A percentile compares a stretch with the other conserved stretches of the same genome.
phyloP scores from a whole-genome alignment of 2,113 vertebrate genomes.

The Ellobius talpinus region DNA sequence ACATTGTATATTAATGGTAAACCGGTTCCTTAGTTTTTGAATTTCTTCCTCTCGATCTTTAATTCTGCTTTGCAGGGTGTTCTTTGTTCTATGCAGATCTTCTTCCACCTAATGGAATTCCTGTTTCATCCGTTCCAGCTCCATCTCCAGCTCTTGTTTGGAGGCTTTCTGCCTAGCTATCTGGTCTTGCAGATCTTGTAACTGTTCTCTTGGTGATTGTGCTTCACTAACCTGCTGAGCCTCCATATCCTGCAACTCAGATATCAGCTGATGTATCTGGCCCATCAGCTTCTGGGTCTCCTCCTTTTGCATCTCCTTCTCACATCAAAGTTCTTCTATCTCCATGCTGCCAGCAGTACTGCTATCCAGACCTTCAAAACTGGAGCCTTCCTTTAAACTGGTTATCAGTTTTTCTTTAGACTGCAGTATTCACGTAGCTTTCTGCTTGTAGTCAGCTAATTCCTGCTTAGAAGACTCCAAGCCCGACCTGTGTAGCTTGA shows the following conservation, averaged over 20 bases:
- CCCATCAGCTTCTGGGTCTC: conserved; percentile 95
- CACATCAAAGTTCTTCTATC: conserved; percentile 95
- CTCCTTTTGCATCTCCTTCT: conserved; percentile 94
- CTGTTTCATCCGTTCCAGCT: conserved; percentile 96
- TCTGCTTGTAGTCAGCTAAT: conserved; percentile 96
- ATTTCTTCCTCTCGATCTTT: conserved; percentile 98
- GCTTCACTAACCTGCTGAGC: conserved; percentile 93
- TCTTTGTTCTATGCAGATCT: conserved; percentile 93
- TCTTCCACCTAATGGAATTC: conserved; percentile 95
- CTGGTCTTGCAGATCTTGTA: conserved; percentile 93
- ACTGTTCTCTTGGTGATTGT: conserved; percentile 93
- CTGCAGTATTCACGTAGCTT: conserved; percentile 86
- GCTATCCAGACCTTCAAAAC: conserved; percentile 93
- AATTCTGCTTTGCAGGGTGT: conserved; percentile 94
- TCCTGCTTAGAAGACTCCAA: conserved; percentile 94
- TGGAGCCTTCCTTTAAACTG: conserved; percentile 98
- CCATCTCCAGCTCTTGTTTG: conserved; percentile 94
- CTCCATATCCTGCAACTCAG: conserved; percentile 97
- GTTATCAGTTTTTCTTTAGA: conserved; percentile 99
- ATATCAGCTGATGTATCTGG: conserved; percentile 92
- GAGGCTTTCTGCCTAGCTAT: conserved; percentile 87
- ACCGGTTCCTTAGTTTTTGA: conserved; percentile 95
- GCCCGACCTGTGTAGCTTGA: conserved; percentile 88
- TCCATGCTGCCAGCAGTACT: conserved; percentile 89
- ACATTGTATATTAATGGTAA: conserved; percentile 89